Percentiles rank a stretch among this genome's conserved stretches.
Conservation (phyloP, 2,888 invertebrate species). For the Eremobia ochroleuca region DNA sequence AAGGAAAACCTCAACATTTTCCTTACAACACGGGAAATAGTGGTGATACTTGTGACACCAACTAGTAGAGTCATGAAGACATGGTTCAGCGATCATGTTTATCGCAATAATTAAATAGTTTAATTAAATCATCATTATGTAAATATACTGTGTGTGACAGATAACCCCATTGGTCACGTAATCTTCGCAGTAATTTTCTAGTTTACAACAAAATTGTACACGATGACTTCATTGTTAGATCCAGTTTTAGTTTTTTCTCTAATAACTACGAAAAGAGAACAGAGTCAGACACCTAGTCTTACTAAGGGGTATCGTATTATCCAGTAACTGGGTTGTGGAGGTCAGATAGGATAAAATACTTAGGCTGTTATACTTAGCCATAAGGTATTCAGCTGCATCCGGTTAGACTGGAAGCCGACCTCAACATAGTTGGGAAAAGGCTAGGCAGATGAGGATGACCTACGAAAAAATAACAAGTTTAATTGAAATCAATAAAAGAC, state of each 20-base stretch:
- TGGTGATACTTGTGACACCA: neutral
- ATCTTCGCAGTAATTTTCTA: conserved; percentile 27
- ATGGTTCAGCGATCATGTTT: conserved; percentile 3
- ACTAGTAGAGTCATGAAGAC: neutral
- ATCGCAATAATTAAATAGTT: conserved; percentile 12
- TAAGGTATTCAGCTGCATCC: neutral
- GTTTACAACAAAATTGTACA: conserved; percentile 15
- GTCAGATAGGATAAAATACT: too few species aligned
- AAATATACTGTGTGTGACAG: conserved; percentile 4
- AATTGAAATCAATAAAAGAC: conserved; percentile 39
- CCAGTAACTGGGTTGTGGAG: neutral
- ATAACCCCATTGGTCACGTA: conserved; percentile 30
- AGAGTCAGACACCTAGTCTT: neutral
- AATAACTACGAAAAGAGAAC: conserved; percentile 16
- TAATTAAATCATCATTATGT: conserved; percentile 30
- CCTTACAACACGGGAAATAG: conserved; percentile 1
- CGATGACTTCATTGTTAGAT: conserved; percentile 9
- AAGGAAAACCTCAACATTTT: conserved; percentile 22
- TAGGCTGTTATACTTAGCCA: too few species aligned
- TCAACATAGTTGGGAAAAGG: neutral
- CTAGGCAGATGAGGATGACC: neutral
- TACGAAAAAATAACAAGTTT: conserved; percentile 24
- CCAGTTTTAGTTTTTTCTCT: conserved; percentile 9
- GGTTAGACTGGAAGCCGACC: neutral
- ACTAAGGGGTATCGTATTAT: neutral